Evolutionary conservation across 2,888 invertebrate genomes (phyloP), one percentile per base, ranked within the genome.

Genomic region (Allophyes oxyacanthae): DNA sequence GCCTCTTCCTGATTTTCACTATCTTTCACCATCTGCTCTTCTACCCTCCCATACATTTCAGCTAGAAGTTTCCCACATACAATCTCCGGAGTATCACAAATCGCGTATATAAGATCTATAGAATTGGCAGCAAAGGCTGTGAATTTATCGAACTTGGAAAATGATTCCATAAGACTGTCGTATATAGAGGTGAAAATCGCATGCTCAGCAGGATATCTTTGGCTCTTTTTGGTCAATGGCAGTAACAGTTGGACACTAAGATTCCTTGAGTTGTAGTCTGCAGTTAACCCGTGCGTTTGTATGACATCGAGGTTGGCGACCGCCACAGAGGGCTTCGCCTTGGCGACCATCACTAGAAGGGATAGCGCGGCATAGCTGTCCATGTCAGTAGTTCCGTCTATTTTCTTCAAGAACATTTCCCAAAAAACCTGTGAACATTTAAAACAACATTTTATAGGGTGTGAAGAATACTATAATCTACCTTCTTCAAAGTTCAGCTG

Each of bases 381-480:
- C 72, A 95, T 94, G 37, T 95, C 95, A 0, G 96, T 95, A 0
- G 96, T 96, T 2, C 96, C 95, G 36, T 96, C 95, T 9, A 96
- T 92, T 82, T 97, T 96, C 77, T 96, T 95, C 0, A 97, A 95
- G 82, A 97, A 98, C 78, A 96, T 96, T 87, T 98, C 97, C 97
- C 98, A 99, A 58, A 99, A 92, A 9, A 97, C 95, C 95, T 98
- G 92, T 20, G 25, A 49, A 51, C 6, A 14, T 11, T 11, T n/a
- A 13, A 4, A 26, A 25, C n/a, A 14, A 15, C 5, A 10, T 10
- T 11, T 11, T 11, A 30, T 38, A 9, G 8, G 2, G 7, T 1
- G 20, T 4, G 4, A 20, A n/a, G n/a, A n/a, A n/a, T n/a, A n/a
- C n/a, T n/a, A n/a, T n/a, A n/a, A n/a, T n/a, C n/a, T n/a, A 20